These are phyloP conservation scores for Cyprinodon brontotheroides DNA, from an alignment of 2,113 vertebrate species.

Conservation along the genomic window DNA sequence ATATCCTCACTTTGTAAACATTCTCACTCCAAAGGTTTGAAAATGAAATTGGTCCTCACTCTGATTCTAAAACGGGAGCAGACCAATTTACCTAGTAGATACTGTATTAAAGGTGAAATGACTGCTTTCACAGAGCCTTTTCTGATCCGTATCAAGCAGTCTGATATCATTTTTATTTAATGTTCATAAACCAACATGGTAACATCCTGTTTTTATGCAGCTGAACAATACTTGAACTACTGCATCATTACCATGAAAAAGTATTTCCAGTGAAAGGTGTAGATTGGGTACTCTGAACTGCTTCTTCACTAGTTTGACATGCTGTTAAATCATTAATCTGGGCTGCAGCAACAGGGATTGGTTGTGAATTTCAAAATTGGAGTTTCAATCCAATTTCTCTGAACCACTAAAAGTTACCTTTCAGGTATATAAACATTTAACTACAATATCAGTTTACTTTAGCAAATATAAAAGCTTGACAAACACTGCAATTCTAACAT, in stretches of 20 bases:
- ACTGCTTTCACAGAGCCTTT: too few relatives aligned
- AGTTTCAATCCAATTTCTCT: background rate
- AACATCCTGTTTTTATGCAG: background rate
- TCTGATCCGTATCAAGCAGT: too few relatives aligned
- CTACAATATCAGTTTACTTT: background rate
- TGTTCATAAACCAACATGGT: too few relatives aligned
- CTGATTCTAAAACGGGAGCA: too few relatives aligned
- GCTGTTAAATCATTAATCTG: conserved; percentile 16
- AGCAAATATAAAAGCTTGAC: too few relatives aligned
- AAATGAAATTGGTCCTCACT: too few relatives aligned
- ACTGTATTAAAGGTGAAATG: too few relatives aligned
- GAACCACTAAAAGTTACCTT: background rate
- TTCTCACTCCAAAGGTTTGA: too few relatives aligned
- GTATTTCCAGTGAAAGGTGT: conserved; percentile 10
- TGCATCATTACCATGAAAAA: background rate
- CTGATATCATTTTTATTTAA: too few relatives aligned
- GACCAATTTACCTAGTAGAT: too few relatives aligned
- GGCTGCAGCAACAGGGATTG: background rate
- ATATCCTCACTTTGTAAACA: too few relatives aligned
- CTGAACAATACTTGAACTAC: background rate
- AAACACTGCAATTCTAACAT: background rate
- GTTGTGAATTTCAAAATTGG: background rate
- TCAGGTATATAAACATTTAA: background rate
- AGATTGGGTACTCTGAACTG: background rate
- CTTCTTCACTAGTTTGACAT: background rate